Evolutionary conservation across 2,888 invertebrate genomes (phyloP), one percentile per base, ranked within the genome.

Genomic region (Cheilosia variabilis): DNA sequence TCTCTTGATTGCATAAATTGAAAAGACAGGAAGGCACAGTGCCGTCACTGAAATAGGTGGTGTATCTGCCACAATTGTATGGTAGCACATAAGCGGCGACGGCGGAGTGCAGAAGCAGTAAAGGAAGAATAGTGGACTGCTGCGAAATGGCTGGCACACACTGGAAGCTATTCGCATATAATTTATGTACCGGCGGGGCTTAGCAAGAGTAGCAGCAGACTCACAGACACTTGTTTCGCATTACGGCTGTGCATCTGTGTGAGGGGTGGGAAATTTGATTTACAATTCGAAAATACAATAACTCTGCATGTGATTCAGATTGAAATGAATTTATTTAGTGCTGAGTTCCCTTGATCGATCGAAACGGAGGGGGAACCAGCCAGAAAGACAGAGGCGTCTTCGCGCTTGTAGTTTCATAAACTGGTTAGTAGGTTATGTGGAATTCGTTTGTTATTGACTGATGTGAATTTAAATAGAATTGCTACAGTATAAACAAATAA

Each of bases 1-100:
- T 43, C 72, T 79, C 72, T 79, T 79, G 65, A 72, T 79, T 79
- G 72, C 79, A 79, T 79, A 79, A 79, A 72, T 79, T 79, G 79
- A 79, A 79, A 79, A 79, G 72, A 72, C 79, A 79, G 79, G 79
- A 79, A 79, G 79, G 65, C 72, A 60, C 60, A 72, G 65, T 66
- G 60, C 65, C 79, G 66, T 60, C 65, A 72, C 58, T 79, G 45
- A 24, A 65, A 62, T 41, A 78, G 78, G 63, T 65, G 65, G 34
- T 58, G 65, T 65, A 58, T 50, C 27, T 71, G 17, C 60, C 27
- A 62, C 45, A 72, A 31, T 55, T 17, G 53, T 73, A 45, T 43
- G 1, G 7, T 31, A 73, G 5, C 22, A 37, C n/a, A 45, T 22
- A 52, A 60, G 2, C 19, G 19, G 2, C 19, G 27, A 58, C 58